Percentiles rank a stretch among this genome's conserved stretches.
Evolutionary conservation across 2,113 vertebrate genomes (phyloP).

Genomic region (Cinclus cinclus): DNA sequence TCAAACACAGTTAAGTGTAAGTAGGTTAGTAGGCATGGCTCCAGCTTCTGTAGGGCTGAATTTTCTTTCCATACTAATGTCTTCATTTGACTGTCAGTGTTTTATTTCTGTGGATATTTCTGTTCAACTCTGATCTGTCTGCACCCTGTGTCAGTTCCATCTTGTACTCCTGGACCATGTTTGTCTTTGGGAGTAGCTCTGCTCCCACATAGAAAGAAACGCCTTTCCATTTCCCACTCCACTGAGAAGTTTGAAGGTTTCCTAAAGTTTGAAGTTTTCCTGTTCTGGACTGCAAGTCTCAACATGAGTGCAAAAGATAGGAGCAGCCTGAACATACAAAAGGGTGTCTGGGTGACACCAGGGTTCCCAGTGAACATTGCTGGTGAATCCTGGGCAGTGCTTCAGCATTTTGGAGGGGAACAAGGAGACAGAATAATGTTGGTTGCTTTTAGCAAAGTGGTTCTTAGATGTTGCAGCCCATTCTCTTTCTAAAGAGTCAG

Average conservation of each 20-base stretch:
- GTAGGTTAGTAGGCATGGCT: background rate
- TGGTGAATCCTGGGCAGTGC: background rate
- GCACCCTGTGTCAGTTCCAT: background rate
- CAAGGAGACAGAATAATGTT: background rate
- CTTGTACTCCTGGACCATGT: background rate
- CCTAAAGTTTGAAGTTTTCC: background rate
- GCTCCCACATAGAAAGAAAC: background rate
- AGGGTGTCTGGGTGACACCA: background rate
- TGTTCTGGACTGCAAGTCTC: background rate
- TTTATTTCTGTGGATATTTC: background rate
- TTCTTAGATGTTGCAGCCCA: background rate
- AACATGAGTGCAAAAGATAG: background rate
- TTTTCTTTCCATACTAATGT: background rate
- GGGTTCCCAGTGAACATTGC: background rate
- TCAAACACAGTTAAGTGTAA: background rate
- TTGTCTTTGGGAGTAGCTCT: background rate
- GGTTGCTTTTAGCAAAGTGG: background rate
- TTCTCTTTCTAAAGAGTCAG: background rate
- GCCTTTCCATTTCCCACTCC: background rate
- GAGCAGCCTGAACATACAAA: background rate
- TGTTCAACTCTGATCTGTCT: background rate
- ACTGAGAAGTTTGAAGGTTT: background rate
- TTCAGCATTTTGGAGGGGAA: background rate
- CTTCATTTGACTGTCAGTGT: background rate
- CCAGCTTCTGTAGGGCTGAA: background rate